A percentile compares a stretch with the other conserved stretches of the same genome.
Evolutionary conservation across 2,888 invertebrate species (phyloP).

Genomic region (Minunthozetes semirufus): DNA sequence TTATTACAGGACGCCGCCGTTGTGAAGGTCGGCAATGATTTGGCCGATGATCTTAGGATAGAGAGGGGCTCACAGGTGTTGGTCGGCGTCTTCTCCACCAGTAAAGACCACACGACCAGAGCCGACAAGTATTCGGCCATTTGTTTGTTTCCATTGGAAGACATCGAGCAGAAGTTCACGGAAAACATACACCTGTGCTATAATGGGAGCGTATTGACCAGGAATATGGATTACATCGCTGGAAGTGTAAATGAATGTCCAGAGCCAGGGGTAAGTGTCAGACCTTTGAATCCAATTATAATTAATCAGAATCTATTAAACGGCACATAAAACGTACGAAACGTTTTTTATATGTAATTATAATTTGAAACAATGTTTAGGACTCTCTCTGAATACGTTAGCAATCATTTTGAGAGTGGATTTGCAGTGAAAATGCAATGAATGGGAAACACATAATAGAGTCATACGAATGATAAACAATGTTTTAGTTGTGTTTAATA

Average conservation of each 20-base stretch:
- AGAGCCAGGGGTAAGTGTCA: slow-evolving; percentile 62
- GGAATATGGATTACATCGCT: slow-evolving; percentile 84
- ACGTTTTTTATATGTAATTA: too few relatives aligned
- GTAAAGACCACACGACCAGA: slow-evolving; percentile 41
- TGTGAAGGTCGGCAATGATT: slow-evolving; percentile 70
- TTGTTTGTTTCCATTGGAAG: slow-evolving; percentile 82
- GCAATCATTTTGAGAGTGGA: too few relatives aligned
- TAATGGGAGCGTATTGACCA: slow-evolving; percentile 83
- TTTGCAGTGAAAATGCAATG: too few relatives aligned
- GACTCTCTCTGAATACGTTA: too few relatives aligned
- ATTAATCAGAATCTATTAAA: too few relatives aligned
- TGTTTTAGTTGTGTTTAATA: too few relatives aligned
- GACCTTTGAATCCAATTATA: too few relatives aligned
- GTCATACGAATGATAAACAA: too few relatives aligned
- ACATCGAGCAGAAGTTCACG: slow-evolving; percentile 85
- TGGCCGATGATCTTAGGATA: slow-evolving; percentile 61
- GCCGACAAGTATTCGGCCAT: slow-evolving; percentile 63
- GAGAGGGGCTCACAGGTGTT: slow-evolving; percentile 71
- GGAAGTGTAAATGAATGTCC: slow-evolving; percentile 87
- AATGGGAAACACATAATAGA: too few relatives aligned
- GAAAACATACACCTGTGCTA: slow-evolving; percentile 97
- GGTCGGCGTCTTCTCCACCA: slow-evolving; percentile 66
- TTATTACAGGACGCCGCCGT: slow-evolving; percentile 91
- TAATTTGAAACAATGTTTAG: too few relatives aligned
- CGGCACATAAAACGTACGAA: too few relatives aligned